Conservation (phyloP, 2,888 invertebrate species). For the Nasonia oneida region DNA sequence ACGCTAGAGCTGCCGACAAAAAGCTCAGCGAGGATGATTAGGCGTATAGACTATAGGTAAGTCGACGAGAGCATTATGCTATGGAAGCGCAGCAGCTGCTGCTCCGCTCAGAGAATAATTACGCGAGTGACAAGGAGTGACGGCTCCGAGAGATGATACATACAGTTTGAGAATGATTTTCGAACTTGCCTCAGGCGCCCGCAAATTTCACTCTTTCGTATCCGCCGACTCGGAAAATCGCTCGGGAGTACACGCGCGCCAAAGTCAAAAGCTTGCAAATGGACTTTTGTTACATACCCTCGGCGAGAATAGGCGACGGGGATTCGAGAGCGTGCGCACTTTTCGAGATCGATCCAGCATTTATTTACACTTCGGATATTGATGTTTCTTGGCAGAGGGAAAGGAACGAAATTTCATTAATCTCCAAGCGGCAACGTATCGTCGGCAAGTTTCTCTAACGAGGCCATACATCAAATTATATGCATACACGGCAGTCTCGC, state of each 20-base stretch:
- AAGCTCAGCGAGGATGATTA: slow-evolving; percentile 9
- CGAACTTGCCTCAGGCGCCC: neutral
- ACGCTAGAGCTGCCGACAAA: neutral
- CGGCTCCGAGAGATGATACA: neutral
- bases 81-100: slow-evolving; percentile 17
- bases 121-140: too few species aligned
- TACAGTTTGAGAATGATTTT: neutral
- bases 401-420: neutral
- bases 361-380: neutral
- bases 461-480: slow-evolving; percentile 3
- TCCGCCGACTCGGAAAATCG: neutral
- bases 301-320: neutral
- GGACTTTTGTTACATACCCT: neutral
- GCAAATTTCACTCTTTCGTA: neutral
- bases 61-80: slow-evolving; percentile 11
- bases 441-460: slow-evolving; percentile 13
- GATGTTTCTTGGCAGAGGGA: neutral
- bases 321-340: neutral
- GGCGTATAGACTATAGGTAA: too few species aligned
- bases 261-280: neutral
- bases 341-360: neutral
- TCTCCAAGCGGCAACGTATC: neutral
- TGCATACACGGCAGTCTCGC: neutral
- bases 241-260: neutral
- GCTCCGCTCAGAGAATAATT: slow-evolving; percentile 16